Evolutionary conservation across 2,888 invertebrate genomes (phyloP).

Genomic region (Scaptomyza caliginosa): DNA sequence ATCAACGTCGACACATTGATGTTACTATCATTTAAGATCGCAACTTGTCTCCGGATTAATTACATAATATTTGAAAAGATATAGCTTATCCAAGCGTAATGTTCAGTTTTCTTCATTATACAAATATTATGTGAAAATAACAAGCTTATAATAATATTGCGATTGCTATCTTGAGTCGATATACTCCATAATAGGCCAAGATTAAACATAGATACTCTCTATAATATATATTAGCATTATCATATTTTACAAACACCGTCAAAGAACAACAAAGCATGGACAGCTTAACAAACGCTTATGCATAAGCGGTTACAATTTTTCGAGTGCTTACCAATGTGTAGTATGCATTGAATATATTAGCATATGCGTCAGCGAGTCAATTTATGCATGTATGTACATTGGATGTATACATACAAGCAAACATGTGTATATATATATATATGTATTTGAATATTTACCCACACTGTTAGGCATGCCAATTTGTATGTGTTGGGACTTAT

Average conservation of each 20-base stretch:
- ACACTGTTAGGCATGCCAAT: slow-evolving; percentile 3
- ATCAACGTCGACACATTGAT: slow-evolving; percentile 41
- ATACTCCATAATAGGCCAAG: neutral
- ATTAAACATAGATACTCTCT: neutral
- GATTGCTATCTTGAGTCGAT: neutral
- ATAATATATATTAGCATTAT: neutral
- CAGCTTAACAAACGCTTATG: slow-evolving; percentile 2
- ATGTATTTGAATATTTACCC: neutral
- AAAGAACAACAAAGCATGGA: neutral
- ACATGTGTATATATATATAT: neutral
- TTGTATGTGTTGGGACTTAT: slow-evolving; percentile 24
- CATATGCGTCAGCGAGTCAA: slow-evolving; percentile 7
- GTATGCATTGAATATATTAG: slow-evolving; percentile 2
- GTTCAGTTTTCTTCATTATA: neutral
- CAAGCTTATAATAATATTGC: neutral
- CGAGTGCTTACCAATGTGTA: neutral
- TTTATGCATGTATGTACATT: slow-evolving; percentile 1
- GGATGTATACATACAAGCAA: neutral
- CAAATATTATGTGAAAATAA: neutral
- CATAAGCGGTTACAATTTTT: neutral
- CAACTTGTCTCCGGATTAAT: slow-evolving; percentile 12
- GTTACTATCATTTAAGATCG: slow-evolving; percentile 51
- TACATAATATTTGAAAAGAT: neutral
- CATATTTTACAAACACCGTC: neutral
- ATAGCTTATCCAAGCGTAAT: too few relatives aligned